phyloP scores from a whole-genome alignment of 2,888 invertebrate species.

The Diogma glabrata region DNA sequence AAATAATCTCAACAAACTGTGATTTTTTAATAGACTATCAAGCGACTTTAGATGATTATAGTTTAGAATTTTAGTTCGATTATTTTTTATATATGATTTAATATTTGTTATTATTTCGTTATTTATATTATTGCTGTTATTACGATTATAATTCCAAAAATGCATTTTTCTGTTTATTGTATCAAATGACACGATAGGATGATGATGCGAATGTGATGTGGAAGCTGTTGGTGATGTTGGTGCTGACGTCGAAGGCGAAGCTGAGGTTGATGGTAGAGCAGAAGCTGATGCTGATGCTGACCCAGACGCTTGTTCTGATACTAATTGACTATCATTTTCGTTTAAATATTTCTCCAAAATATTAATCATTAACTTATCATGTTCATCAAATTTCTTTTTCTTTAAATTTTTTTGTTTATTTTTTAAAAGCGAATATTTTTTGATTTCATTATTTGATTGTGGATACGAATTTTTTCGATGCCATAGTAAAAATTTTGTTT shows the following conservation, averaged over 20 bases:
- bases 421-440: no score
- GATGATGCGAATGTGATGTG: slow-evolving; percentile 39
- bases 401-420: neutral
- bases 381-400: no score
- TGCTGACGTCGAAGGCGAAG: no score
- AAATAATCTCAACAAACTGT: neutral
- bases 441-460: slow-evolving; percentile 52
- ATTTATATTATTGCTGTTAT: neutral
- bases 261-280: no score
- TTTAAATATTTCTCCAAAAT: slow-evolving; percentile 19
- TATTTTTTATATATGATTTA: slow-evolving; percentile 6
- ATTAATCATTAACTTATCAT: no score
- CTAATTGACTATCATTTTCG: slow-evolving; percentile 55
- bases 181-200: slow-evolving; percentile 30
- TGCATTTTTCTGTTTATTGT: no score
- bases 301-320: slow-evolving; percentile 41
- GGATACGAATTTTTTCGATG: slow-evolving; percentile 68
- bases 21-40: slow-evolving; percentile 4
- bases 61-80: neutral
- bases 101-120: neutral
- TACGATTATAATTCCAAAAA: no score
- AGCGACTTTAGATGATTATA: neutral
- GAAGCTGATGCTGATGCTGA: no score
- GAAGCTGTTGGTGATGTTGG: no score
- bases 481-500: slow-evolving; percentile 70